Evolutionary conservation across 64 coral and sea anemone genomes (phyloP).

Genomic region (Trachythela sp.): DNA sequence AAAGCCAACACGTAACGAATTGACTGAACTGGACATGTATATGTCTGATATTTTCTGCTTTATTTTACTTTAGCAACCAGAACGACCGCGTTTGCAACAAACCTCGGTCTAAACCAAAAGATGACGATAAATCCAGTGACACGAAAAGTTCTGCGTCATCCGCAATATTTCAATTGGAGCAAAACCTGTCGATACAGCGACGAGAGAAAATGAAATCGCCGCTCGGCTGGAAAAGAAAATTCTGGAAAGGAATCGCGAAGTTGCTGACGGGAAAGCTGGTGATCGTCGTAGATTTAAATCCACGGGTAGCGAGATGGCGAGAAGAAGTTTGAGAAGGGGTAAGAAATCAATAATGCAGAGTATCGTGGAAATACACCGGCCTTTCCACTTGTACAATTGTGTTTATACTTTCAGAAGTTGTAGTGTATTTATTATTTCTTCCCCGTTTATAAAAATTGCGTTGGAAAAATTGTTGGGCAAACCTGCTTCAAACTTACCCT

Average conservation of each 20-base stretch:
- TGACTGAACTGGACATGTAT: no score
- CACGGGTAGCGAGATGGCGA: neutral
- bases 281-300: neutral
- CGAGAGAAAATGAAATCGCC: conserved; percentile 87
- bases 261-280: neutral
- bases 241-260: conserved; percentile 39
- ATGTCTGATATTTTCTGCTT: neutral
- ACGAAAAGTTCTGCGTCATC: conserved; percentile 39
- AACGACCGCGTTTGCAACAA: conserved; percentile 73
- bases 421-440: no score
- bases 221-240: conserved; percentile 69
- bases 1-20: no score
- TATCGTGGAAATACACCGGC: neutral
- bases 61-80: neutral
- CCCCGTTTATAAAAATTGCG: no score
- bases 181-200: conserved; percentile 89
- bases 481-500: no score
- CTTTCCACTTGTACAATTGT: neutral
- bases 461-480: no score
- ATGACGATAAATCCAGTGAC: conserved; percentile 32
- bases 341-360: neutral
- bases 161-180: conserved; percentile 83
- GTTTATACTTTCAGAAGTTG: no score
- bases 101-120: conserved; percentile 75
- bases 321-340: conserved; percentile 3